Evolutionary conservation across 2,113 vertebrate species (phyloP).

Genomic region (Uropsilus gracilis): DNA sequence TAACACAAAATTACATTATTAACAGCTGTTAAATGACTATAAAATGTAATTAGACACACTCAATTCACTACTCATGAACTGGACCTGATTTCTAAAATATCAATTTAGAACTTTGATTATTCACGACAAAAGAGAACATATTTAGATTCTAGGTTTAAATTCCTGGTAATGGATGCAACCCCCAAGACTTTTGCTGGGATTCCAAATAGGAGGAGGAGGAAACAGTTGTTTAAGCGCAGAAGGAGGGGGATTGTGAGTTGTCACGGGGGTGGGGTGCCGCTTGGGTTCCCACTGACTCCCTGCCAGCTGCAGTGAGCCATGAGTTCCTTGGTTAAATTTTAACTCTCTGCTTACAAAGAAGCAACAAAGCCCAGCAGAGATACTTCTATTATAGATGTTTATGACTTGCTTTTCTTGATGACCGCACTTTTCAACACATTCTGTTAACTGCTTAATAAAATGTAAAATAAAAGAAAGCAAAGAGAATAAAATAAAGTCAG

Average conservation of each 20-base stretch:
- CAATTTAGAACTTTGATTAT: conserved; percentile 75
- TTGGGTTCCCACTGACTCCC: conserved; percentile 67
- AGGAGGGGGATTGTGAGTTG: conserved; percentile 1
- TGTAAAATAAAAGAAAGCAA: not conserved
- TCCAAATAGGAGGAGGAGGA: conserved; percentile 10
- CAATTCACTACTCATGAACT: conserved; percentile 78
- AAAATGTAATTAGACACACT: conserved; percentile 82
- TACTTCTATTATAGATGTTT: conserved; percentile 50
- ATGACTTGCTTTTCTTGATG: conserved; percentile 16
- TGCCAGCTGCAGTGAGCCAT: conserved; percentile 73
- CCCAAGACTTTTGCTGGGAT: conserved; percentile 51
- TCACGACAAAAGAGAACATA: conserved; percentile 69
- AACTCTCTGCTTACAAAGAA: conserved; percentile 75
- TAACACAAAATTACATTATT: conserved; percentile 81
- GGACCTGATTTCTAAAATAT: conserved; percentile 79
- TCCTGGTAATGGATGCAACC: conserved; percentile 59
- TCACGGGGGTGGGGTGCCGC: conserved; percentile 46
- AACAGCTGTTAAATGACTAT: conserved; percentile 82
- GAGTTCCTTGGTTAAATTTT: conserved; percentile 78
- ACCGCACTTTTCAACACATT: conserved; percentile 17
- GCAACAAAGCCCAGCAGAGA: conserved; percentile 54
- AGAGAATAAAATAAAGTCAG: not conserved
- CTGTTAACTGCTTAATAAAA: conserved; percentile 5
- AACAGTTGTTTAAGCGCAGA: not conserved
- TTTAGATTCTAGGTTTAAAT: conserved; percentile 73